Conservation (phyloP, 2,113 vertebrate species). For the Halichoeres trimaculatus region DNA sequence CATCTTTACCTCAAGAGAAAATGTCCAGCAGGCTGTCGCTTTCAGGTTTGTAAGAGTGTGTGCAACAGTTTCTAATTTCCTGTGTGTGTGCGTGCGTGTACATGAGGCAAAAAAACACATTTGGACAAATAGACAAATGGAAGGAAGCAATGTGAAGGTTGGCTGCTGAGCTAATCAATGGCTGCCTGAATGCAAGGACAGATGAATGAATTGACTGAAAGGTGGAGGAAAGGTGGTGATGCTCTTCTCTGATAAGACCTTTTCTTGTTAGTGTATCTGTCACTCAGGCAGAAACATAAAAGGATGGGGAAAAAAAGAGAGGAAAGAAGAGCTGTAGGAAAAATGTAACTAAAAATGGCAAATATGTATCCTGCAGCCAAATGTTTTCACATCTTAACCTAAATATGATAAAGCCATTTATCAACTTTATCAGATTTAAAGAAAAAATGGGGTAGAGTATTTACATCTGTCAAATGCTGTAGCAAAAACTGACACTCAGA, state of each 20-base stretch:
- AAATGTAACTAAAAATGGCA: background rate
- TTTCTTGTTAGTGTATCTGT: conserved; percentile 12
- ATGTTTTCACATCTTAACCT: background rate
- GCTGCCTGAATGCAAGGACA: conserved; percentile 4
- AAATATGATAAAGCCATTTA: background rate
- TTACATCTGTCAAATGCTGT: background rate
- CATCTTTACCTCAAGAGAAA: background rate
- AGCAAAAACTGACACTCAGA: background rate
- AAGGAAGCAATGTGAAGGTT: conserved; percentile 9
- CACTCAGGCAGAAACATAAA: background rate
- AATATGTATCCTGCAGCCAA: background rate
- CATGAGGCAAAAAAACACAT: conserved; percentile 16
- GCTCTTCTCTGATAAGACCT: conserved; percentile 23
- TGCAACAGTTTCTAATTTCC: conserved; percentile 45
- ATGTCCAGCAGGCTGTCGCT: background rate
- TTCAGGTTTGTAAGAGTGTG: conserved; percentile 2
- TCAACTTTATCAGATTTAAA: background rate
- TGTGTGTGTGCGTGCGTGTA: conserved; percentile 24
- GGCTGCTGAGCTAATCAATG: conserved; percentile 24
- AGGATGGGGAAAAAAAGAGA: background rate
- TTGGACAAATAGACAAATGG: conserved; percentile 17
- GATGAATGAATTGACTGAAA: conserved; percentile 26
- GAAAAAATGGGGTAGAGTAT: background rate
- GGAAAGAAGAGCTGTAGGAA: background rate
- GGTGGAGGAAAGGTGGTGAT: conserved; percentile 26